Percentiles rank a stretch among this genome's conserved stretches.
Conservation (phyloP, 2,113 vertebrate genomes). For the Tyrannus savana region DNA sequence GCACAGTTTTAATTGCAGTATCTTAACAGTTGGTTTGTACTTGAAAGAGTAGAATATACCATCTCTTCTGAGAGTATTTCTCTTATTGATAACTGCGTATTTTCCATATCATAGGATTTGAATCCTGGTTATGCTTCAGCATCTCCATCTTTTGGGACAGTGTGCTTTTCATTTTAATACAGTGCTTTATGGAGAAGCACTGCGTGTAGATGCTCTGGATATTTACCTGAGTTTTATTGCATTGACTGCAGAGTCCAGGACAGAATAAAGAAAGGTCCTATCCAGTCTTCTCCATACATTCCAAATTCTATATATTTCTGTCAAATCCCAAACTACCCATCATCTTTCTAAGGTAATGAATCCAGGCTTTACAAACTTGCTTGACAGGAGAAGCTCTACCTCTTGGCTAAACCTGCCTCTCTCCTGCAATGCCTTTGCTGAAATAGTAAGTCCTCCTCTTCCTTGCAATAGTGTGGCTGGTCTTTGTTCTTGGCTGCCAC, state of each 20-base stretch:
- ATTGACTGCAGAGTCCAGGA: neutral
- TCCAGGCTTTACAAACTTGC: neutral
- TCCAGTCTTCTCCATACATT: neutral
- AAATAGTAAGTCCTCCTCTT: neutral
- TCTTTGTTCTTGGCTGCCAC: neutral
- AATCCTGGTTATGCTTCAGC: neutral
- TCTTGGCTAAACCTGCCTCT: neutral
- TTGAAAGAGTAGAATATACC: neutral
- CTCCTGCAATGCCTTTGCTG: neutral
- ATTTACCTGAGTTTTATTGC: neutral
- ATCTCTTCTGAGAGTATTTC: neutral
- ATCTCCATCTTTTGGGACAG: neutral
- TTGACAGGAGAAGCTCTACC: neutral
- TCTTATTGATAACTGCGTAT: rapidly evolving
- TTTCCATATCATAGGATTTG: neutral
- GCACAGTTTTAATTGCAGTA: neutral
- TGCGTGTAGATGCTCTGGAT: neutral
- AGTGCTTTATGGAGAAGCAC: neutral
- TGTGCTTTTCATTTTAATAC: neutral
- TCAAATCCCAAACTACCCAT: neutral
- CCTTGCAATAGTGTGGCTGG: too few relatives aligned
- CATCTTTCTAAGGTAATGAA: neutral
- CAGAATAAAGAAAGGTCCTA: neutral
- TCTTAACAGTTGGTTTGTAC: neutral
- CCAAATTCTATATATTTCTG: neutral